Percentiles rank a stretch among this genome's conserved stretches.
Evolutionary conservation across 1,140 invertebrate species (phyloP).

Genomic region (Pachypsylla venusta): DNA sequence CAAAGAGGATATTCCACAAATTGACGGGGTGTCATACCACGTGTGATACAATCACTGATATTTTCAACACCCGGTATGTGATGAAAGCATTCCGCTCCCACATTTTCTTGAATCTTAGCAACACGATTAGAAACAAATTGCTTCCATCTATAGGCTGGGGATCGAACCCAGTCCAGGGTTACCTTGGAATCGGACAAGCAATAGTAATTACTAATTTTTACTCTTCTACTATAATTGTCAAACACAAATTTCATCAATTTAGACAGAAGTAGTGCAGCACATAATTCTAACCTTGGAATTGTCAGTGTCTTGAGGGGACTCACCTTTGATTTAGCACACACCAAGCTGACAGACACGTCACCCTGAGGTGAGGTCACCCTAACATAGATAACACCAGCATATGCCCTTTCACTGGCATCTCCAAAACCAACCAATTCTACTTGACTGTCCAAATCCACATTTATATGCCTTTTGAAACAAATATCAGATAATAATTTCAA

Average conservation of each 20-base stretch:
- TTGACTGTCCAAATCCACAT: background rate
- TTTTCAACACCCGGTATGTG: background rate
- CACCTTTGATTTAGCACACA: conserved; percentile 26
- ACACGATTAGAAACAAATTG: background rate
- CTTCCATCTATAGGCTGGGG: background rate
- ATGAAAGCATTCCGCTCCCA: background rate
- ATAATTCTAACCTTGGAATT: conserved; percentile 30
- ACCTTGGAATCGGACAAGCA: background rate
- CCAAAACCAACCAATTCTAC: conserved; percentile 19
- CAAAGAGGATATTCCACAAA: background rate
- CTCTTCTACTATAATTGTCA: background rate
- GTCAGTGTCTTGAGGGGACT: conserved; percentile 26
- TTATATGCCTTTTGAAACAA: background rate
- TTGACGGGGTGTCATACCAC: background rate
- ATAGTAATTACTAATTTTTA: background rate
- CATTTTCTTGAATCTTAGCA: background rate
- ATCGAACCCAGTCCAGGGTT: background rate
- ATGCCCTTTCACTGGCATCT: conserved; percentile 27
- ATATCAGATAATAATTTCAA: background rate
- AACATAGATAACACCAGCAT: conserved; percentile 23
- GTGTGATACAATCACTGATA: background rate
- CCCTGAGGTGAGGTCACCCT: conserved; percentile 13
- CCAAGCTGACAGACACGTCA: conserved; percentile 6
- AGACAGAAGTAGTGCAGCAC: conserved; percentile 25
- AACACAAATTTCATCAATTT: conserved; percentile 10